Percentiles rank a stretch among this genome's conserved stretches.
These are phyloP conservation scores for Spondyliosoma cantharus DNA, from an alignment of 2,797 vertebrate genomes.

Conservation along the genomic window DNA sequence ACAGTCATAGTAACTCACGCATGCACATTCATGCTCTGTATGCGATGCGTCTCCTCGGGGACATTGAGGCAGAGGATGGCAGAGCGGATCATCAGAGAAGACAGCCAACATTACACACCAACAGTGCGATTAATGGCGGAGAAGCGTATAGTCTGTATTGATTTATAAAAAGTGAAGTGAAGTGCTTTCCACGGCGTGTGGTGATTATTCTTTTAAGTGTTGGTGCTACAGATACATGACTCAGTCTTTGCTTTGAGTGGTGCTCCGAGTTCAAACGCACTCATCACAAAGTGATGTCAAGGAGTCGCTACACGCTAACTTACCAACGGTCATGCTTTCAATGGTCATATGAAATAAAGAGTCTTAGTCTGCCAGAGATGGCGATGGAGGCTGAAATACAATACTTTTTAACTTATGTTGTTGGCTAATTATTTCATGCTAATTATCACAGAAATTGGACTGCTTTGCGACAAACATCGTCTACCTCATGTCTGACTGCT, in stretches of 20 bases:
- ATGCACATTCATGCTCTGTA: slow-evolving; percentile 22
- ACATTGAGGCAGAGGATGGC: slow-evolving; percentile 36
- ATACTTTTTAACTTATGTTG: background rate
- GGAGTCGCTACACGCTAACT: slow-evolving; percentile 4
- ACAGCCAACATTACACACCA: slow-evolving; percentile 35
- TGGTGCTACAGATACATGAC: slow-evolving; percentile 30
- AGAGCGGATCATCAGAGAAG: slow-evolving; percentile 48
- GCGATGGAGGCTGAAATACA: background rate
- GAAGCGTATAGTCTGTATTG: background rate
- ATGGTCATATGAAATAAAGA: background rate
- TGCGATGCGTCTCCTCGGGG: slow-evolving; percentile 27
- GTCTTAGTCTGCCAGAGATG: background rate
- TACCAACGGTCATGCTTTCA: slow-evolving; percentile 11
- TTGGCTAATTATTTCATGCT: background rate
- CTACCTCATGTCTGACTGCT: too few species aligned
- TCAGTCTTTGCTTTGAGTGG: slow-evolving; percentile 42
- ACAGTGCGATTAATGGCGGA: slow-evolving; percentile 8
- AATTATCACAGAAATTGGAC: background rate
- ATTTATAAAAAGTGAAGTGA: slow-evolving; percentile 16
- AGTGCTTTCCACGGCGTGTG: slow-evolving; percentile 33
- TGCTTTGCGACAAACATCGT: background rate
- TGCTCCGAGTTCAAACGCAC: slow-evolving; percentile 48
- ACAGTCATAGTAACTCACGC: slow-evolving; percentile 34
- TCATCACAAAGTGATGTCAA: slow-evolving; percentile 41
- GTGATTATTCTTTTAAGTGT: slow-evolving; percentile 27